A percentile compares a stretch with the other conserved stretches of the same genome.
phyloP scores from a whole-genome alignment of 2,113 vertebrate species.

The Crotophaga sulcirostris region DNA sequence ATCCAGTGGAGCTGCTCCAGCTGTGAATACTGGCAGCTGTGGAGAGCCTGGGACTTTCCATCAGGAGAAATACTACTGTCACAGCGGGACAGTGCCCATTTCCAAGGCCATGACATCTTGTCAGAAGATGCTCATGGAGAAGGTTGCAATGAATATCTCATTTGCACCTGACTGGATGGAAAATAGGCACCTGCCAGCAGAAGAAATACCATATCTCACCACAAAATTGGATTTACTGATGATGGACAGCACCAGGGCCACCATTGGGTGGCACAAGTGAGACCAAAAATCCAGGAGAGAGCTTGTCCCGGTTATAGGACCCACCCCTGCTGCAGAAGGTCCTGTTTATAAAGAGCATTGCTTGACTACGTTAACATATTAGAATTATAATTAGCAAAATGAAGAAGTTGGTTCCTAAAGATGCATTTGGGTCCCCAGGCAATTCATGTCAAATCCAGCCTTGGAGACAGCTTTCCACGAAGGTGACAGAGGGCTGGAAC shows the following conservation, averaged over 20 bases:
- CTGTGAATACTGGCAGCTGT: neutral
- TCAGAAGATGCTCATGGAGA: neutral
- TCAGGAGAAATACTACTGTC: neutral
- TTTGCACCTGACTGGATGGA: neutral
- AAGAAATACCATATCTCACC: neutral
- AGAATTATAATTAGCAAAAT: neutral
- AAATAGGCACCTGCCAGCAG: neutral
- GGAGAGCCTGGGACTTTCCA: neutral
- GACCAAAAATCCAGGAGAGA: neutral
- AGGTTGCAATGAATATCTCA: neutral
- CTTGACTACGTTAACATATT: rapidly evolving
- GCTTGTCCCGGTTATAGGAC: neutral
- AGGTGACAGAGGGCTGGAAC: neutral
- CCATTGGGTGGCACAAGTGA: rapidly evolving
- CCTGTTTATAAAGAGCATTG: neutral
- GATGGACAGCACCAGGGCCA: rapidly evolving
- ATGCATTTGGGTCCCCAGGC: neutral
- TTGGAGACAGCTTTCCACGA: neutral
- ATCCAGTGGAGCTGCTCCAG: neutral
- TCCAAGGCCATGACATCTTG: neutral
- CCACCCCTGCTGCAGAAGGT: neutral
- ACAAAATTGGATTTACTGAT: neutral
- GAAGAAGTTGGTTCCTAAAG: neutral
- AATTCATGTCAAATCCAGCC: neutral
- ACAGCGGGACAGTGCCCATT: neutral